Conservation (phyloP, 2,113 vertebrate species). For the Neolamprologus cancellatus region DNA sequence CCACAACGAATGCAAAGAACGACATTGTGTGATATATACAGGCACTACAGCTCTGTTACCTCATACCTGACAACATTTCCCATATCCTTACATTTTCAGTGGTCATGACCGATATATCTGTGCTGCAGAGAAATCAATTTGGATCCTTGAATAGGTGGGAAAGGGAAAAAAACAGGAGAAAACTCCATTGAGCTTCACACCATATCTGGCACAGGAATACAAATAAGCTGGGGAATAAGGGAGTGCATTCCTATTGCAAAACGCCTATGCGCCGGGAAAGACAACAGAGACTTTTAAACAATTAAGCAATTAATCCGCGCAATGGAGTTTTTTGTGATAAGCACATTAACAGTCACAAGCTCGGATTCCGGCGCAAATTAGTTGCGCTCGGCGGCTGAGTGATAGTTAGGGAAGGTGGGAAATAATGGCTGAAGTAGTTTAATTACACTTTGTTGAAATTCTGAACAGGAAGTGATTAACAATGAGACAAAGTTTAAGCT, state of each 20-base stretch:
- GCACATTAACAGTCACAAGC: conserved; percentile 30
- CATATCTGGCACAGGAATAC: background rate
- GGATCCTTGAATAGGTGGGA: background rate
- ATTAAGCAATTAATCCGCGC: conserved; percentile 19
- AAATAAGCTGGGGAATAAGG: background rate
- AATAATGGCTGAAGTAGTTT: background rate
- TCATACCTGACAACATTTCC: background rate
- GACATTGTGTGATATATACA: background rate
- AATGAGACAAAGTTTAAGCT: background rate
- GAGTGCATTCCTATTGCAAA: background rate
- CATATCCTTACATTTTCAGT: background rate
- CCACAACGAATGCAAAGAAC: background rate
- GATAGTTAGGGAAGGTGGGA: background rate
- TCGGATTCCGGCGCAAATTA: background rate
- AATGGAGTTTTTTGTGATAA: conserved; percentile 13
- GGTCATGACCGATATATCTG: background rate
- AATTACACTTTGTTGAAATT: background rate
- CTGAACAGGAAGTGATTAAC: background rate
- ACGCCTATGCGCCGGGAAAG: background rate
- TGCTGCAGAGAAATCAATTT: background rate
- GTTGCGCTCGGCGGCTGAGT: background rate
- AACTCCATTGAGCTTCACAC: background rate
- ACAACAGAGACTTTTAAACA: conserved; percentile 21
- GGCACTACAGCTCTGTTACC: background rate
- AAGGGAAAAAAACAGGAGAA: background rate